phyloP scores from a whole-genome alignment of 2,888 invertebrate genomes.

The Clepsis dumicolana region DNA sequence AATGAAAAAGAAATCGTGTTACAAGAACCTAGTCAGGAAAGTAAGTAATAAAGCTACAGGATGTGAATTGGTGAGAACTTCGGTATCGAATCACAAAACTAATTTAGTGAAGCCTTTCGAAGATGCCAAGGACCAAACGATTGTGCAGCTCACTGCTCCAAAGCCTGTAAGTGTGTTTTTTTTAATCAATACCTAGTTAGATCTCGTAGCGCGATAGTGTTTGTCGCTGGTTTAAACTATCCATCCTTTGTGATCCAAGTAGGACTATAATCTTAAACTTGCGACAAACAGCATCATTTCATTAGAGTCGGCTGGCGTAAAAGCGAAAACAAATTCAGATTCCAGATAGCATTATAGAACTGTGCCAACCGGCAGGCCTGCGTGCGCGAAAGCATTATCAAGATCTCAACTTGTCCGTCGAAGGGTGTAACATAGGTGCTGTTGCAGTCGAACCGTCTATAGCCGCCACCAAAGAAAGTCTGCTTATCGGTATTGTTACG shows the following conservation, averaged over 20 bases:
- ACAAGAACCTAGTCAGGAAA: constrained; percentile 51
- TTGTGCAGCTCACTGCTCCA: constrained; percentile 51
- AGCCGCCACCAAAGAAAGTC: constrained; percentile 56
- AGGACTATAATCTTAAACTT: neutral
- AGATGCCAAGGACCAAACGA: constrained; percentile 49
- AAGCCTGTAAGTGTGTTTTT: constrained; percentile 61
- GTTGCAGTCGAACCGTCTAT: constrained; percentile 46
- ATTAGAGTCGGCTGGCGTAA: neutral
- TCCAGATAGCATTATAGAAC: constrained; percentile 64
- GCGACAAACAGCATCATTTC: neutral
- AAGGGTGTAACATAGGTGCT: constrained; percentile 24
- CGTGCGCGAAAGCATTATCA: constrained; percentile 37
- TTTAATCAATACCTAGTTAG: neutral
- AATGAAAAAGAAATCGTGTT: constrained; percentile 48
- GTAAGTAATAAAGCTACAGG: constrained; percentile 51
- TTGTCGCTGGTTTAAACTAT: neutral
- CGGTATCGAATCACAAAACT: neutral
- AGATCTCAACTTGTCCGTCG: constrained; percentile 4
- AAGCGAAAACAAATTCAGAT: constrained; percentile 61
- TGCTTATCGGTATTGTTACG: constrained; percentile 1
- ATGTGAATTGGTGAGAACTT: constrained; percentile 45
- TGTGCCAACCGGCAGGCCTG: constrained; percentile 60
- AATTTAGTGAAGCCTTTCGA: constrained; percentile 49
- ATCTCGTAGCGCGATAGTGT: neutral
- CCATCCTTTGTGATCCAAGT: neutral